Percentiles rank a stretch among this genome's conserved stretches.
These are phyloP conservation scores for Hylaeus anthracinus DNA, from an alignment of 1,140 invertebrate genomes.

Conservation along the genomic window DNA sequence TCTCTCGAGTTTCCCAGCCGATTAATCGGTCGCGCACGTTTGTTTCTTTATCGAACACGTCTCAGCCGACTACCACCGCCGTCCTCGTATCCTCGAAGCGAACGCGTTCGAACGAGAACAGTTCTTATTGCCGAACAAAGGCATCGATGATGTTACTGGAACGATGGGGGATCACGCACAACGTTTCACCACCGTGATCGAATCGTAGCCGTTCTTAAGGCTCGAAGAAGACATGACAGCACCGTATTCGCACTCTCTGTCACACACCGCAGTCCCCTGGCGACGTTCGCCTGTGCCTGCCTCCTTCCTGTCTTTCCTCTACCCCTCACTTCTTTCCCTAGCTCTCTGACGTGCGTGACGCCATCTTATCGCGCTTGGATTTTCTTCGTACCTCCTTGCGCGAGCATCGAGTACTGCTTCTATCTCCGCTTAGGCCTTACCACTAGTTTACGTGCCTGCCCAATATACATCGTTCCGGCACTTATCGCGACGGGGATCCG, in stretches of 20 bases:
- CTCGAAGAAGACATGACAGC: conserved; percentile 66
- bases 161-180: conserved; percentile 40
- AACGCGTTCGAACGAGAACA: conserved; percentile 26
- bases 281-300: conserved; percentile 49
- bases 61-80: conserved; percentile 22
- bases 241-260: conserved; percentile 46
- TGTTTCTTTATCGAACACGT: conserved; percentile 16
- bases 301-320: conserved; percentile 50
- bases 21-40: conserved; percentile 25
- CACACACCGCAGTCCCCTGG: conserved; percentile 48
- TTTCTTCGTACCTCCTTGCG: conserved; percentile 30
- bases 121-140: conserved; percentile 63
- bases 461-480: conserved; percentile 15
- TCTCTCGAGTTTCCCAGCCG: conserved; percentile 4
- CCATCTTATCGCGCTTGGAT: conserved; percentile 69
- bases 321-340: conserved; percentile 64
- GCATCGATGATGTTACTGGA: conserved; percentile 64
- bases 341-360: conserved; percentile 70
- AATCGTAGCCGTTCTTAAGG: conserved; percentile 58
- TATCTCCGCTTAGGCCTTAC: conserved; percentile 7
- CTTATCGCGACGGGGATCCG: conserved; percentile 5
- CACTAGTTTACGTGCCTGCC: conserved; percentile 5
- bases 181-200: conserved; percentile 48
- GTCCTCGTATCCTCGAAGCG: conserved; percentile 23
- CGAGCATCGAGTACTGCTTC: conserved; percentile 20